These are phyloP conservation scores for Tillus elongatus DNA, from an alignment of 2,888 invertebrate genomes.

Conservation along the genomic window DNA sequence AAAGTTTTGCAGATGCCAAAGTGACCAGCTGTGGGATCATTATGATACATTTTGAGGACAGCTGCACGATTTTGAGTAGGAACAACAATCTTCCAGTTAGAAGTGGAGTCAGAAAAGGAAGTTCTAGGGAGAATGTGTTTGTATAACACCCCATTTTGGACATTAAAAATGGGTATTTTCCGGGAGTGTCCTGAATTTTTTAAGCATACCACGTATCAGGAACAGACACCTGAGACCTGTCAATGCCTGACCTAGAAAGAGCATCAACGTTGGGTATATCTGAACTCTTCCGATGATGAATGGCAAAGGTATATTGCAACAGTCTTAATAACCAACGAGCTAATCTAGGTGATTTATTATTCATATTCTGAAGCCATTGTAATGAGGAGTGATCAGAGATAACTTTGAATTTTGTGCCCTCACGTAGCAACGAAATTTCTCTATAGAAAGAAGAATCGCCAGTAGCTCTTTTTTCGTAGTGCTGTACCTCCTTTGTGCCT, in stretches of 20 bases:
- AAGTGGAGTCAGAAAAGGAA: background rate
- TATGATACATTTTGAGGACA: too few relatives aligned
- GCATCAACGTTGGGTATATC: slow-evolving; percentile 15
- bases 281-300: slow-evolving; percentile 24
- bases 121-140: slow-evolving; percentile 6
- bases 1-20: too few relatives aligned
- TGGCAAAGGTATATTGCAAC: slow-evolving; percentile 19
- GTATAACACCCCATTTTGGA: slow-evolving; percentile 4
- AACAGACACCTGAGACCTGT: background rate
- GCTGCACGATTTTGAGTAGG: slow-evolving; percentile 14
- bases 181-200: slow-evolving; percentile 13
- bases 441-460: slow-evolving; percentile 9
- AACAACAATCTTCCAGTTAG: slow-evolving; percentile 23
- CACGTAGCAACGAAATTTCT: slow-evolving; percentile 24
- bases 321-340: too few relatives aligned
- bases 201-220: slow-evolving; percentile 17
- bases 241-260: too few relatives aligned
- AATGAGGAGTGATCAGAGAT: too few relatives aligned
- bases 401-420: slow-evolving; percentile 21
- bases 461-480: slow-evolving; percentile 8
- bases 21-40: too few relatives aligned
- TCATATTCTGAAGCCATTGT: too few relatives aligned
- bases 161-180: slow-evolving; percentile 15
- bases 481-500: slow-evolving; percentile 7
- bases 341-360: too few relatives aligned